Evolutionary conservation across 2,888 invertebrate species (phyloP).

Genomic region (Sussaba pulchella): DNA sequence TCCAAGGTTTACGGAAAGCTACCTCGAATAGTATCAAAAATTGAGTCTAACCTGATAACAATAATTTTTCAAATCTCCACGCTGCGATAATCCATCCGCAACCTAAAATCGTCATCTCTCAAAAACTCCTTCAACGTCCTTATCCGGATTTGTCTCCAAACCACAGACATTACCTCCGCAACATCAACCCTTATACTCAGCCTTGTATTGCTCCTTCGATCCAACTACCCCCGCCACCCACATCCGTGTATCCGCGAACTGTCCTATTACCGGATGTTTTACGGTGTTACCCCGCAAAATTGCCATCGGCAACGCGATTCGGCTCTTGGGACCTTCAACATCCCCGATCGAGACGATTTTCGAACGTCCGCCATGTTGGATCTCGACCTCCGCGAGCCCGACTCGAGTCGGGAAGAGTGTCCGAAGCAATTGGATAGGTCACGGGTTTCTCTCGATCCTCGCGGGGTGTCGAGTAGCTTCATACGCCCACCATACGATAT

Average conservation of each 20-base stretch:
- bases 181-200: too few relatives aligned
- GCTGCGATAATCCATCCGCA: too few relatives aligned
- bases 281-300: background rate
- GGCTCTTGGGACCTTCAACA: background rate
- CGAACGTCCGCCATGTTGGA: background rate
- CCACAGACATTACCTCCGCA: too few relatives aligned
- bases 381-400: background rate
- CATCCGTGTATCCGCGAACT: background rate
- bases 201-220: background rate
- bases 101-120: too few relatives aligned
- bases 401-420: constrained; percentile 1
- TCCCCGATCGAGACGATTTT: constrained; percentile 1
- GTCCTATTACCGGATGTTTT: constrained; percentile 7
- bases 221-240: background rate
- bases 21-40: too few relatives aligned
- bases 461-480: background rate
- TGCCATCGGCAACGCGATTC: constrained; percentile 3
- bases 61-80: too few relatives aligned
- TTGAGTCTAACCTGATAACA: too few relatives aligned
- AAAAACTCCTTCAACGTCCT: too few relatives aligned
- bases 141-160: too few relatives aligned
- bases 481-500: background rate
- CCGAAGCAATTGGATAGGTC: constrained; percentile 5
- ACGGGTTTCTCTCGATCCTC: too few relatives aligned
- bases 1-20: too few relatives aligned